These are phyloP conservation scores for Drosophila bunnanda DNA, from an alignment of 2,888 invertebrate species.

Conservation along the genomic window DNA sequence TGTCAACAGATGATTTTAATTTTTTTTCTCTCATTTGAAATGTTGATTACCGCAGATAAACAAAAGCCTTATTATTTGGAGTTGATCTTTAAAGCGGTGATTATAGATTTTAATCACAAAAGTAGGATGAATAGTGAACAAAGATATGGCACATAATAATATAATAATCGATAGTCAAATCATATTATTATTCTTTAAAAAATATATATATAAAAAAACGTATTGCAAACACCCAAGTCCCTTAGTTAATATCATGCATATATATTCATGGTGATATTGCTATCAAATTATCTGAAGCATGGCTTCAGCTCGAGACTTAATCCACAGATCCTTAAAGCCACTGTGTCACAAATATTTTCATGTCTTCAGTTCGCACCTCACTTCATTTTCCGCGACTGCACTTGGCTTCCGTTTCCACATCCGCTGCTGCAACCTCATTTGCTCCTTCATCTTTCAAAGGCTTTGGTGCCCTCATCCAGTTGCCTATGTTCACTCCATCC, in stretches of 20 bases:
- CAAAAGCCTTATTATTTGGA: background rate
- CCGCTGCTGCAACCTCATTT: constrained; percentile 47
- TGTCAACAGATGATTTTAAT: constrained; percentile 5
- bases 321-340: constrained; percentile 22
- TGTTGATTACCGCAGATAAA: background rate
- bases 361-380: constrained; percentile 33
- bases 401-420: constrained; percentile 25
- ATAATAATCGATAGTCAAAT: too few species aligned
- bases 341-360: constrained; percentile 19
- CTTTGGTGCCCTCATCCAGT: constrained; percentile 28
- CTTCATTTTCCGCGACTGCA: constrained; percentile 34
- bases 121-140: background rate
- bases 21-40: background rate
- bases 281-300: background rate
- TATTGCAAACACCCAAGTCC: background rate
- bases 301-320: constrained; percentile 1
- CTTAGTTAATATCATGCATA: background rate
- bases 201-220: background rate
- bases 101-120: background rate
- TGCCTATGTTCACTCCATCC: constrained; percentile 58
- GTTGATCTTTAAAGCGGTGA: background rate
- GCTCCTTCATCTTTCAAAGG: constrained; percentile 43
- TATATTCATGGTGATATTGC: background rate
- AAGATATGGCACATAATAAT: too few species aligned
- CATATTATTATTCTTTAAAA: background rate